These are phyloP conservation scores for Drosophila peninsularis DNA, from an alignment of 2,888 invertebrate species.

Conservation along the genomic window DNA sequence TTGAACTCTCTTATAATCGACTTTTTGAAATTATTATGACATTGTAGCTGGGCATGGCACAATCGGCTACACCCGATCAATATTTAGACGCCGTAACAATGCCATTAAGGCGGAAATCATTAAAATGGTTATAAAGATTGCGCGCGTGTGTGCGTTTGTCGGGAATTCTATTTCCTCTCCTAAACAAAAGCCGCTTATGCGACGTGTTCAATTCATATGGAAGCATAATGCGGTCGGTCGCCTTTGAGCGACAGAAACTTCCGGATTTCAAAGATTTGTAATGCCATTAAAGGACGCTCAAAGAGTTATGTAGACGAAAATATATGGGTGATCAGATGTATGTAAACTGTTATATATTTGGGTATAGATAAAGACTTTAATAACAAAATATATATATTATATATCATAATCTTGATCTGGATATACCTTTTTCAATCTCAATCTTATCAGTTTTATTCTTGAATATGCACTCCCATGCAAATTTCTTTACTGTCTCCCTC, in stretches of 20 bases:
- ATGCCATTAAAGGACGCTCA: slow-evolving; percentile 13
- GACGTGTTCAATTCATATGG: slow-evolving; percentile 32
- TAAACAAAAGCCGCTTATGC: slow-evolving; percentile 71
- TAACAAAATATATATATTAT: not conserved
- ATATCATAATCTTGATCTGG: not conserved
- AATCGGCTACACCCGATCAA: slow-evolving; percentile 6
- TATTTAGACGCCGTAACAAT: slow-evolving; percentile 46
- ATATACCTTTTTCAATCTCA: no score
- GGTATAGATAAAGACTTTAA: no score
- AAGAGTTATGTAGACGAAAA: slow-evolving; percentile 4
- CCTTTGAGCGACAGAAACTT: slow-evolving; percentile 66
- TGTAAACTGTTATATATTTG: not conserved
- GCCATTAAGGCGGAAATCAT: slow-evolving; percentile 76
- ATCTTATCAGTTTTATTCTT: no score
- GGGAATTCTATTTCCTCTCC: slow-evolving; percentile 74
- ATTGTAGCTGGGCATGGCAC: not conserved
- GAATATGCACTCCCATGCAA: no score
- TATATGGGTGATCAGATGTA: not conserved
- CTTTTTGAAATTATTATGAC: not conserved
- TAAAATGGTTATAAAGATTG: slow-evolving; percentile 66
- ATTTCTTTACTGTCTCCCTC: not conserved
- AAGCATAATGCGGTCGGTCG: slow-evolving; percentile 25
- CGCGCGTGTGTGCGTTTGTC: slow-evolving; percentile 23
- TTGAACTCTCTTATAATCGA: not conserved
- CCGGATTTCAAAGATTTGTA: slow-evolving; percentile 66